Base-by-base conservation (phyloP, 2,888 invertebrate species). In the Cynaeus angustus region DNA sequence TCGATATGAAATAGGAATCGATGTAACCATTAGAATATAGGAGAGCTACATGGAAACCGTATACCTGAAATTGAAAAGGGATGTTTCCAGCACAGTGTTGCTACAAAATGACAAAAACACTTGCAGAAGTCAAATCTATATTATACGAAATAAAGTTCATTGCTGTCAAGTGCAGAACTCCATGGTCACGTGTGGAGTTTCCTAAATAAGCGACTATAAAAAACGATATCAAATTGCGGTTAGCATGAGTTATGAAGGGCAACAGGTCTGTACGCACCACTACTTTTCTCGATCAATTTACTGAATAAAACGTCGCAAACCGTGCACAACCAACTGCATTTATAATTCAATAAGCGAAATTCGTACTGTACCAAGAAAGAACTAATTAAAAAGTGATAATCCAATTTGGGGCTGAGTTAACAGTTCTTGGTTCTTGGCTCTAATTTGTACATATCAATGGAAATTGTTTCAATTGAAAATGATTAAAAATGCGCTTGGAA, bases 21-120 rank as follows among this genome's bases (percentile, higher is more conserved):
- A 66, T 67, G 66, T 52, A 52, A 59, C 66, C 52, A 67, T 67
- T 67, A 67, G 58, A 59, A 58, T 67, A 67, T 52, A 30, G 46
- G 50, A 41, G 55, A 50, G 66, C 37, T 45, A 46, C 56, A 46
- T 28, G 7, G 66, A 67, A 67, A 59, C 66, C 66, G 38, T 61
- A 66, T 43, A 70, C 70, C 70, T 70, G 66, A 59, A 70, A 70
- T 70, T 70, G 70, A 70, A 70, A 66, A 70, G 66, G 66, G 61
- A 70, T 58, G 43, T 41, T 52, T 65, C 52, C 58, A 30, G 30
- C 33, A 53, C 48, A 28, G 30, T 33, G 55, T 66, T 56, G 56
- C 59, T 26, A n/a, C 59, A 7, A 13, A 46, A 48, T 38, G 56
- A 67, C 66, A 67, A 67, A 67, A 59, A 67, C 66, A 67, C 43